Evolutionary conservation across 2,888 invertebrate genomes (phyloP), one percentile per base, ranked within the genome.

Genomic region (Thelaira solivaga): DNA sequence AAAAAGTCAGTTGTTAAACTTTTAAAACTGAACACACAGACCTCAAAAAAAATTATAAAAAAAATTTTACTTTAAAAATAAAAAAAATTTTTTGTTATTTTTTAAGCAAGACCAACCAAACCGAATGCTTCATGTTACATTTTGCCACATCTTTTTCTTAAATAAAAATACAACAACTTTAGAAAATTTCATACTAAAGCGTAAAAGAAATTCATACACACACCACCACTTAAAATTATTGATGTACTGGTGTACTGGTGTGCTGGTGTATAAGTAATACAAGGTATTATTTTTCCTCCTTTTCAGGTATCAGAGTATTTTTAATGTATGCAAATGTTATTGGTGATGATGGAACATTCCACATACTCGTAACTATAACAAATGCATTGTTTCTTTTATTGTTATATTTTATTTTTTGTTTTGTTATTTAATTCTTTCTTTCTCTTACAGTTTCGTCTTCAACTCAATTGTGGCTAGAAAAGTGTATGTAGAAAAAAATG

Each of bases 321-420:
- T 71, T 69, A 74, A 78, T 78, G 29, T 64, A 74, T 78, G 69
- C 74, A 74, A 78, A 78, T 78, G 39, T 53, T 78, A 78, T 74
- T 74, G 72, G 67, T 61, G 77, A 72, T 77, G 67, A 76, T 68
- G 61, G 64, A 51, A 55, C 51, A 6, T 36, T n/a, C n/a, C n/a
- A n/a, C n/a, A n/a, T n/a, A n/a, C n/a, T n/a, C n/a, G n/a, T n/a
- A n/a, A 65, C 34, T 39, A 64, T 29, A 71, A 64, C 29, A 57
- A 64, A 51, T 61, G 45, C 61, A 53, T 51, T 75, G 57, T 65
- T 59, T 31, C 47, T 64, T 55, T 64, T 64, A 45, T 74, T 67
- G 59, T 59, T 65, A 72, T 72, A 41, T 71, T n/a, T n/a, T n/a
- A n/a, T n/a, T n/a, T n/a, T n/a, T n/a, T n/a, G n/a, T n/a, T n/a